A percentile compares a stretch with the other conserved stretches of the same genome.
Conservation (phyloP, 1,140 invertebrate genomes). For the Hylaeus anthracinus region DNA sequence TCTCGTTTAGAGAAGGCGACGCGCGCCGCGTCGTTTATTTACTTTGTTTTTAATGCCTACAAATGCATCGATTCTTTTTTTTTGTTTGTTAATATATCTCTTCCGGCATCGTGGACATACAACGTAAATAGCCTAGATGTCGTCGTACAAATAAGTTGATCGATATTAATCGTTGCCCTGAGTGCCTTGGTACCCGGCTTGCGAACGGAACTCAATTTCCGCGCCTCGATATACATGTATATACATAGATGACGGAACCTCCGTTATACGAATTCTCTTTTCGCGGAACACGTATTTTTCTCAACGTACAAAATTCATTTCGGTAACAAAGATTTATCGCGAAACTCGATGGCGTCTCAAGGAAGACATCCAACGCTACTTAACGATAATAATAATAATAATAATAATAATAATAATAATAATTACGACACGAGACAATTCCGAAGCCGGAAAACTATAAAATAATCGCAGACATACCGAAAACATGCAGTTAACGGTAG, state of each 20-base stretch:
- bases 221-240: constrained; percentile 12
- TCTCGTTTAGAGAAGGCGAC: constrained; percentile 43
- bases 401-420: no score
- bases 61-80: constrained; percentile 41
- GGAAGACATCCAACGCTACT: no score
- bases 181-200: constrained; percentile 71
- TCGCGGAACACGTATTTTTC: no score
- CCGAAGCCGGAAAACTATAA: no score
- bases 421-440: no score
- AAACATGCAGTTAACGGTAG: no score
- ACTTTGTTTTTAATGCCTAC: constrained; percentile 46
- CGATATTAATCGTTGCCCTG: constrained; percentile 71
- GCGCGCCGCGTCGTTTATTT: constrained; percentile 32
- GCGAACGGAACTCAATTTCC: constrained; percentile 60
- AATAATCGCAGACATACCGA: no score
- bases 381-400: no score
- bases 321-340: no score
- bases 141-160: constrained; percentile 70
- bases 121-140: constrained; percentile 68
- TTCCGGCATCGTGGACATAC: constrained; percentile 50
- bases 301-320: no score
- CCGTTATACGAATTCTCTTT: not conserved
- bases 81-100: constrained; percentile 23
- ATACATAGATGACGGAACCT: not conserved
- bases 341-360: no score